Evolutionary conservation across 1,140 invertebrate species (phyloP).

Genomic region (Saccostrea cuccullata): DNA sequence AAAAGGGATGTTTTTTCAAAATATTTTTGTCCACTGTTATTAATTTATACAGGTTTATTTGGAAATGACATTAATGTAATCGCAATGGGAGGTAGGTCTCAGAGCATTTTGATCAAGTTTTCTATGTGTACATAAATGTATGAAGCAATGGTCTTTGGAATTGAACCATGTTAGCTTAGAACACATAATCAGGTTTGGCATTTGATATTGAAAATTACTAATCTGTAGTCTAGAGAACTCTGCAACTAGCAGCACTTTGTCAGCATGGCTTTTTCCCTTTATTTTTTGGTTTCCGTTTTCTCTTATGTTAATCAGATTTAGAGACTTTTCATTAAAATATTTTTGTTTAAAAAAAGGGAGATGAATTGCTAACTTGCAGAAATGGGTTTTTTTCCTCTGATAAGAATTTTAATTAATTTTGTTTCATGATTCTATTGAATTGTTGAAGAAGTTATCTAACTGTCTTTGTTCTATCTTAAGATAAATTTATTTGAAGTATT

Average conservation of each 20-base stretch:
- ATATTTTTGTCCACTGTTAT: background rate
- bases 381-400: background rate
- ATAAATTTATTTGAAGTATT: too few species aligned
- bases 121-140: background rate
- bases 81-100: slow-evolving; percentile 25
- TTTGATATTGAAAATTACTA: slow-evolving; percentile 5
- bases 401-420: background rate
- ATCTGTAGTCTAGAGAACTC: slow-evolving; percentile 25
- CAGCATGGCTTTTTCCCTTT: background rate
- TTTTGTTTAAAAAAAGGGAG: background rate
- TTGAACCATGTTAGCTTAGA: slow-evolving; percentile 3
- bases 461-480: too few species aligned
- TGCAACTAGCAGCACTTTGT: slow-evolving; percentile 6
- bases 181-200: background rate
- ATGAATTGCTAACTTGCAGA: background rate
- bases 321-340: background rate
- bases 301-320: background rate
- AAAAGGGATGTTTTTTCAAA: background rate
- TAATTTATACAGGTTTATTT: slow-evolving; percentile 27
- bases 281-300: background rate
- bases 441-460: too few species aligned
- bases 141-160: background rate
- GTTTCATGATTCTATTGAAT: background rate
- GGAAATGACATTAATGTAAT: slow-evolving; percentile 35
- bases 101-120: background rate